Percentiles rank a stretch among this genome's conserved stretches.
Evolutionary conservation across 1,140 invertebrate genomes (phyloP).

Genomic region (Thrips palmi): DNA sequence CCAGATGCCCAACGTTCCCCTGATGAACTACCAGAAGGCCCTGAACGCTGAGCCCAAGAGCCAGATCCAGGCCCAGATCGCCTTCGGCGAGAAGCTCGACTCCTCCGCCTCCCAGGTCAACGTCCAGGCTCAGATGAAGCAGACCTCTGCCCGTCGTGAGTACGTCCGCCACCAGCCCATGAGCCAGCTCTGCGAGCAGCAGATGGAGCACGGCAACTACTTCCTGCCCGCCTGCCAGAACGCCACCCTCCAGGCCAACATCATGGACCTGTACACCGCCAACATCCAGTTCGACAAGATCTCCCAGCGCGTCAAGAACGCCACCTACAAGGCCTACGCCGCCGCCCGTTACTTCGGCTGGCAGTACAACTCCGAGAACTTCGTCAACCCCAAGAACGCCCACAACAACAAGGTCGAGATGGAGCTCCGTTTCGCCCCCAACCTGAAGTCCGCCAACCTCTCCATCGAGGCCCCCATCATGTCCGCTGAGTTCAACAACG

Average conservation of each 20-base stretch:
- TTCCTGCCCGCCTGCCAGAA: constrained; percentile 31
- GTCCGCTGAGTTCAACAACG: constrained; percentile 22
- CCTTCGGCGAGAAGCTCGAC: constrained; percentile 23
- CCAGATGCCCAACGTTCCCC: constrained; percentile 24
- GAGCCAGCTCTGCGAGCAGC: constrained; percentile 25
- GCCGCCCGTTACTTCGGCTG: constrained; percentile 12
- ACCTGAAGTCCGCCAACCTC: constrained; percentile 24
- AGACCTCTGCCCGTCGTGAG: constrained; percentile 28
- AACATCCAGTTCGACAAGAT: constrained; percentile 26
- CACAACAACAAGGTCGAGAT: constrained; percentile 28
- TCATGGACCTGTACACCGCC: constrained; percentile 27
- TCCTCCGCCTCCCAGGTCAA: constrained; percentile 18
- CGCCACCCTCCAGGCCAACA: constrained; percentile 25
- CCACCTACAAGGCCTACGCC: constrained; percentile 15
- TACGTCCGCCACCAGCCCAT: constrained; percentile 23
- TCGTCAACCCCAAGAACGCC: constrained; percentile 13
- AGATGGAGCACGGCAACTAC: constrained; percentile 31
- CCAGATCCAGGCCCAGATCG: constrained; percentile 26
- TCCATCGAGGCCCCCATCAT: constrained; percentile 23
- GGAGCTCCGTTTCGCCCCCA: constrained; percentile 21
- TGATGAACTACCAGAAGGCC: constrained; percentile 29
- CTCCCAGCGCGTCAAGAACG: constrained; percentile 13
- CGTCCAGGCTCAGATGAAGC: constrained; percentile 25
- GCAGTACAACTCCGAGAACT: constrained; percentile 14
- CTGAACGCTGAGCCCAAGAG: constrained; percentile 28